Percentiles rank a stretch among this genome's conserved stretches.
Evolutionary conservation across 2,113 vertebrate species (phyloP).

Genomic region (Dromaius novaehollandiae): DNA sequence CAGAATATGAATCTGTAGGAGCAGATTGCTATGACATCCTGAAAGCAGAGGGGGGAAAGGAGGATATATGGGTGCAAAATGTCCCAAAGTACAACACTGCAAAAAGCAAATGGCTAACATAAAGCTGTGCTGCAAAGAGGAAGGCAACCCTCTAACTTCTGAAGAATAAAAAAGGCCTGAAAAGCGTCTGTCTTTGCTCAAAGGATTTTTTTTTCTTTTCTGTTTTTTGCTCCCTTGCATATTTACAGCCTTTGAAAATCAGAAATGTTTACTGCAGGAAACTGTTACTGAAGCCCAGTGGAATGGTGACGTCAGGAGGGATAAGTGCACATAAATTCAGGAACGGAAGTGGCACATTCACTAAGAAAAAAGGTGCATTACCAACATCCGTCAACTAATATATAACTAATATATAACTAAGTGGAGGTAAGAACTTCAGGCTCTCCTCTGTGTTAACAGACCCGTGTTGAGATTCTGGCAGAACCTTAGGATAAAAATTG

Average conservation of each 20-base stretch:
- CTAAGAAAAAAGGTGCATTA: background rate
- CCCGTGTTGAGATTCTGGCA: background rate
- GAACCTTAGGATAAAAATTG: background rate
- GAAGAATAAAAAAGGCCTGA: background rate
- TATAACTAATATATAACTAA: background rate
- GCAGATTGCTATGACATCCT: background rate
- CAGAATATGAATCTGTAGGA: background rate
- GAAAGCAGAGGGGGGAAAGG: background rate
- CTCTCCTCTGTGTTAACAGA: background rate
- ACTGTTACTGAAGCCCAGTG: background rate
- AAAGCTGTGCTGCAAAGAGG: background rate
- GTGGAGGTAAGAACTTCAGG: background rate
- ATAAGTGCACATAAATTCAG: background rate
- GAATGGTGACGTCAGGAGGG: background rate
- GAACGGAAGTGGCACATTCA: background rate
- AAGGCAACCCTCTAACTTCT: background rate
- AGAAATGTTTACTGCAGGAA: background rate
- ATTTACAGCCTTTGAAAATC: background rate
- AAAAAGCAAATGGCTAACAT: background rate
- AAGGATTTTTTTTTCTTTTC: too few species aligned
- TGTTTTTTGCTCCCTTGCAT: background rate
- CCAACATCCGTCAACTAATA: slow-evolving; percentile 3
- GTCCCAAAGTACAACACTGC: background rate
- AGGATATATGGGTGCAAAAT: background rate
- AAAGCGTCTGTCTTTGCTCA: background rate